A percentile compares a stretch with the other conserved stretches of the same genome.
These are phyloP conservation scores for Cyprinodon diabolis DNA, from an alignment of 2,797 vertebrate genomes.

Conservation along the genomic window DNA sequence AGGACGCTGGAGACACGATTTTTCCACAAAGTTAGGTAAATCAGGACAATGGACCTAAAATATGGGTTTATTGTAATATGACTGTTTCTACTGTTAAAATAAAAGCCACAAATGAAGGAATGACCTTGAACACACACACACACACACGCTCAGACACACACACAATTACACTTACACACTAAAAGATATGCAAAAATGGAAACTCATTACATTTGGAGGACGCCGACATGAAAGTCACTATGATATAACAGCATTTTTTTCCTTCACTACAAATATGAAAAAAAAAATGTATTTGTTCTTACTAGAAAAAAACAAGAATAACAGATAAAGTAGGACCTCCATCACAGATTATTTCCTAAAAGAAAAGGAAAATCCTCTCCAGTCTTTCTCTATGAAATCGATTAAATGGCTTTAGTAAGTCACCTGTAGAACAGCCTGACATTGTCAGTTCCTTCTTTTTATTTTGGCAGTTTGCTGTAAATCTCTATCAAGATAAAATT, in stretches of 20 bases:
- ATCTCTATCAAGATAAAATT: not conserved
- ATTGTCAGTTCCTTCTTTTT: not conserved
- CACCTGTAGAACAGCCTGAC: not conserved
- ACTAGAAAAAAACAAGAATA: not conserved
- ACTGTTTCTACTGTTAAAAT: not conserved
- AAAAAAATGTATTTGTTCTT: not conserved
- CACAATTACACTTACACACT: not conserved
- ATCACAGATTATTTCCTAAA: not conserved
- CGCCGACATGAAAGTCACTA: not conserved
- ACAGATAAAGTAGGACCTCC: not conserved
- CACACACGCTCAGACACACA: no score
- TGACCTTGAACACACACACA: not conserved
- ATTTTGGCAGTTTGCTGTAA: not conserved
- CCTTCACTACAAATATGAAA: not conserved
- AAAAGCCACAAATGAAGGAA: not conserved
- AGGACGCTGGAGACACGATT: not conserved
- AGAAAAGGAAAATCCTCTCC: not conserved
- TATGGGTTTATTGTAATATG: not conserved
- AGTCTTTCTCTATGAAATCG: not conserved
- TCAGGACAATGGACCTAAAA: not conserved
- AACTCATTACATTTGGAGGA: conserved; percentile 1
- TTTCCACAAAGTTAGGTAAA: not conserved
- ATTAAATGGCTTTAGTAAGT: not conserved
- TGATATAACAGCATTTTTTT: not conserved
- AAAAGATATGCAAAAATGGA: conserved; percentile 1